Percentiles rank a stretch among this genome's conserved stretches.
Evolutionary conservation across 2,113 vertebrate species (phyloP).

Genomic region (Chamaea fasciata): DNA sequence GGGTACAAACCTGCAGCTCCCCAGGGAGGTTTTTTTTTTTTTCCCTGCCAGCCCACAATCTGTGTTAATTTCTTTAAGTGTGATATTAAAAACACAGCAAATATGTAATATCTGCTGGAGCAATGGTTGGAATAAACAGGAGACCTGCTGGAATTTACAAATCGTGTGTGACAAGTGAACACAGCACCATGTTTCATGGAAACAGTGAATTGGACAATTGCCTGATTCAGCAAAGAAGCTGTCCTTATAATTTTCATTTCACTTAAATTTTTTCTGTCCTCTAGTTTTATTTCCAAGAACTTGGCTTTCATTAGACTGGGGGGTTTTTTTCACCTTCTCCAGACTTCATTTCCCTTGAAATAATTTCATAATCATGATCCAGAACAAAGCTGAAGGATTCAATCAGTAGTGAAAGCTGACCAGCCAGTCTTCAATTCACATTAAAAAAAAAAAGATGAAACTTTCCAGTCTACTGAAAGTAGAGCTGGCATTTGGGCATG

Average conservation of each 20-base stretch:
- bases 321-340: accelerated
- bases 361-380: not conserved
- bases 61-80: constrained; percentile 16
- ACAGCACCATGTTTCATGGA: not conserved
- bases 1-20: not conserved
- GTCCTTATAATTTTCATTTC: not conserved
- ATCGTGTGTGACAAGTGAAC: constrained; percentile 42
- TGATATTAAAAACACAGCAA: not conserved
- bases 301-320: not conserved
- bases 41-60: not conserved
- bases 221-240: constrained; percentile 6
- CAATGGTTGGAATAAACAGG: not conserved
- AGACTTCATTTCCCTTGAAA: not conserved
- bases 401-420: constrained; percentile 5
- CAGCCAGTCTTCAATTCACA: not conserved
- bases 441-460: not conserved
- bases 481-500: not conserved
- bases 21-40: not conserved
- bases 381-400: not conserved
- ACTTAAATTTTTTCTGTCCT: not conserved
- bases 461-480: not conserved
- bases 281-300: not conserved
- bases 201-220: constrained; percentile 12
- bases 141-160: constrained; percentile 10
- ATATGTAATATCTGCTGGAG: not conserved